Percentiles rank a stretch among this genome's conserved stretches.
Evolutionary conservation across 2,113 vertebrate genomes (phyloP).

Genomic region (Muscicapa adusta): DNA sequence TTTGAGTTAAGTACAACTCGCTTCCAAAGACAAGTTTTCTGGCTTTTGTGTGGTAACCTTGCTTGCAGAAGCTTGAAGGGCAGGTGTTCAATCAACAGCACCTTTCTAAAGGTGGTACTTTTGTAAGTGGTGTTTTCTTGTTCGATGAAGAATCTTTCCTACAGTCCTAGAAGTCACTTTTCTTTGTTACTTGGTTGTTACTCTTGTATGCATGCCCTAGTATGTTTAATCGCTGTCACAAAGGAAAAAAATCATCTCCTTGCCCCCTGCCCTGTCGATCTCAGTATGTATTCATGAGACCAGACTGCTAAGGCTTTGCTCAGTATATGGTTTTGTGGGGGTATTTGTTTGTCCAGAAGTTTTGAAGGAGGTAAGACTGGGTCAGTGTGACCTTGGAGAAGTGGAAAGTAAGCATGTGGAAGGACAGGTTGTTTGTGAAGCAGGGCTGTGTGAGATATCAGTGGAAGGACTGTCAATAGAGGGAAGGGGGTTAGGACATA

Average conservation of each 20-base stretch:
- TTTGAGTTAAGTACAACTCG: neutral
- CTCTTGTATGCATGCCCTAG: neutral
- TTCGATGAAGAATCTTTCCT: neutral
- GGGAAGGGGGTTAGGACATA: neutral
- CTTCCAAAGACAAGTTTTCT: neutral
- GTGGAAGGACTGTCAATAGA: neutral
- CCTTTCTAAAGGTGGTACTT: neutral
- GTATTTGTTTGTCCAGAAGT: neutral
- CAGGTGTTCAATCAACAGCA: neutral
- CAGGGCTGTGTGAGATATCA: rapidly evolving
- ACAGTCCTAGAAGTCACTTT: neutral
- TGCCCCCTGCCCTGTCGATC: neutral
- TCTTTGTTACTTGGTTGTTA: neutral
- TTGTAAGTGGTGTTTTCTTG: neutral
- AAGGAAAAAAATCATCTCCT: neutral
- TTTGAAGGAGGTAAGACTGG: neutral
- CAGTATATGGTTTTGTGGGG: neutral
- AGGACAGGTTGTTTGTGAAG: neutral
- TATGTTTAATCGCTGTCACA: neutral
- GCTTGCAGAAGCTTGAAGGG: neutral
- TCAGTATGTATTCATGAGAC: neutral
- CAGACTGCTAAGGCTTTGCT: neutral
- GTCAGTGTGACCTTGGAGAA: neutral
- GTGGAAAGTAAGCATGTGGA: neutral
- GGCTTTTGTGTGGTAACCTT: neutral